Evolutionary conservation across 2,888 invertebrate species (phyloP).

Genomic region (Tetranychus truncatus): DNA sequence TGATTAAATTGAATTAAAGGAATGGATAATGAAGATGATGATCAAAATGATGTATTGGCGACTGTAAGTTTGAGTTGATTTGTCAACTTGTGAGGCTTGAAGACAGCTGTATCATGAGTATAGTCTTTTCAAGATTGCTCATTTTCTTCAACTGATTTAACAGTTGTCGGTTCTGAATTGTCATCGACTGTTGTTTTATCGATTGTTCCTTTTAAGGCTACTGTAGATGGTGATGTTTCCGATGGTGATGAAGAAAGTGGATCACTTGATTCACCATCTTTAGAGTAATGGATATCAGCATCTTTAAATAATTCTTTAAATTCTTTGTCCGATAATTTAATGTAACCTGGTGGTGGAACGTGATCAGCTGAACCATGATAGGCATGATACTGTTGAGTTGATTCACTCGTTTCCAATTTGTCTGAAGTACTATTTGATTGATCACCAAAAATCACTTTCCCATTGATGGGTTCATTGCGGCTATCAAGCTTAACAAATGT

Average conservation of each 20-base stretch:
- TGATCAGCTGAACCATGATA: conserved; percentile 26
- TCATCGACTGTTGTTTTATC: too few species aligned
- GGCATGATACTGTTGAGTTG: conserved; percentile 23
- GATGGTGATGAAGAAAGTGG: background rate
- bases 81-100: too few species aligned
- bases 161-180: too few species aligned
- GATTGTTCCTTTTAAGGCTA: too few species aligned
- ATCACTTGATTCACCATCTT: background rate
- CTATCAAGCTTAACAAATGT: background rate
- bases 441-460: background rate
- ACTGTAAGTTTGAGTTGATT: too few species aligned
- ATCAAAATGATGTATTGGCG: too few species aligned
- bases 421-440: background rate
- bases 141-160: too few species aligned
- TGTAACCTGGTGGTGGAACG: conserved; percentile 24
- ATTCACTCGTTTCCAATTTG: background rate
- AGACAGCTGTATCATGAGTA: too few species aligned
- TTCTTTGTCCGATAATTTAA: conserved; percentile 23
- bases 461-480: background rate
- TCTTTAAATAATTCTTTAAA: conserved; percentile 25
- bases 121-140: too few species aligned
- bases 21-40: too few species aligned
- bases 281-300: background rate
- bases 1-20: too few species aligned
- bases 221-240: background rate